Conservation (phyloP, 2,113 vertebrate species). For the Ochotona curzoniae region DNA sequence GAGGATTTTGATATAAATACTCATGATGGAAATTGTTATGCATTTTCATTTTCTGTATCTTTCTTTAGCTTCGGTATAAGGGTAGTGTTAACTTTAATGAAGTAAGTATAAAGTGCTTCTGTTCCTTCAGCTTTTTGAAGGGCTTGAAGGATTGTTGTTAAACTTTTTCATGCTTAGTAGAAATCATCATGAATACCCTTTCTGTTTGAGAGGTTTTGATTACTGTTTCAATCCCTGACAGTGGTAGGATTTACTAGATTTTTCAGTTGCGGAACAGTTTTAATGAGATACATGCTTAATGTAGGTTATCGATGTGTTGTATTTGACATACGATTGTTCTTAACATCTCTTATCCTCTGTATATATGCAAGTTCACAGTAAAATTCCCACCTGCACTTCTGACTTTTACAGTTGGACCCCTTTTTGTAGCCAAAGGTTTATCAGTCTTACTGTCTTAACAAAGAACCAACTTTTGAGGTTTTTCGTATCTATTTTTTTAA, state of each 20-base stretch:
- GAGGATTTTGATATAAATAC: too few species aligned
- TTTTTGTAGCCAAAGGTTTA: not conserved
- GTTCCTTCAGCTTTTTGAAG: not conserved
- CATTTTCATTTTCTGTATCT: not conserved
- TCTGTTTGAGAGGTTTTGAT: not conserved
- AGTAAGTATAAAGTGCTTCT: not conserved
- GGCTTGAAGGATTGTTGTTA: not conserved
- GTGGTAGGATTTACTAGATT: not conserved
- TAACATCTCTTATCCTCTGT: not conserved
- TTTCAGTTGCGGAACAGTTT: not conserved
- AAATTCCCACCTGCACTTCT: not conserved
- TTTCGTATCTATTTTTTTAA: not conserved
- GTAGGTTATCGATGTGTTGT: not conserved
- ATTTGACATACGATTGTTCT: not conserved
- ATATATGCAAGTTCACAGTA: not conserved
- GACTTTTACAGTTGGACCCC: constrained; percentile 10
- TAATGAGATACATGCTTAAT: not conserved
- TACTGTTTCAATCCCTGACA: not conserved
- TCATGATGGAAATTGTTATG: not conserved
- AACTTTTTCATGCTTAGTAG: not conserved
- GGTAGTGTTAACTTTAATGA: not conserved
- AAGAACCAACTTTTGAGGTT: not conserved
- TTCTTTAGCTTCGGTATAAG: not conserved
- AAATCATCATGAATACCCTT: not conserved
- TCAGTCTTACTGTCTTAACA: not conserved